phyloP scores from a whole-genome alignment of 2,888 invertebrate species.

The Falcaria lacertinaria region DNA sequence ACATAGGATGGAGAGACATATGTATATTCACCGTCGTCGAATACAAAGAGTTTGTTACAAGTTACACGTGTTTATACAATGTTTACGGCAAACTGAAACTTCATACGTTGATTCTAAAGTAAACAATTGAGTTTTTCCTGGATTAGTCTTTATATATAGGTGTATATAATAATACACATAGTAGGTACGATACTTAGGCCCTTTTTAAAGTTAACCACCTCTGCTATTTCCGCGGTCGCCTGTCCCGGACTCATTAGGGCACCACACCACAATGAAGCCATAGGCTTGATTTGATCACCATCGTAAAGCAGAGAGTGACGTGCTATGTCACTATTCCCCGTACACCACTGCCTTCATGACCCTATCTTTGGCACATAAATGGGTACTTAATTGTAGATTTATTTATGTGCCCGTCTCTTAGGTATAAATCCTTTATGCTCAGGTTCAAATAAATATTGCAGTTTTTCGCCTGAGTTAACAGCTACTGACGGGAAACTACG shows the following conservation, averaged over 20 bases:
- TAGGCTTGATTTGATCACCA: slow-evolving; percentile 8
- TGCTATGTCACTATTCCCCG: slow-evolving; percentile 3
- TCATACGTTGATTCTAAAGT: too few species aligned
- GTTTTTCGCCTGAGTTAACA: too few species aligned
- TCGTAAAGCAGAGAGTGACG: slow-evolving; percentile 8
- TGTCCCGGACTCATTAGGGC: slow-evolving; percentile 7
- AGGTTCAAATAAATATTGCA: neutral
- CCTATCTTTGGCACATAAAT: neutral
- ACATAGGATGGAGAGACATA: too few species aligned
- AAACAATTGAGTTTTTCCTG: too few species aligned
- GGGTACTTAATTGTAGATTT: neutral
- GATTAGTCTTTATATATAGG: too few species aligned
- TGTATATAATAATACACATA: too few species aligned
- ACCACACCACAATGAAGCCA: slow-evolving; percentile 3
- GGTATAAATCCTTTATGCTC: neutral
- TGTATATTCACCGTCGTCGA: too few species aligned
- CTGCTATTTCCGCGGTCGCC: slow-evolving; percentile 1
- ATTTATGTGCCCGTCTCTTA: neutral
- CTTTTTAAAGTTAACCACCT: neutral
- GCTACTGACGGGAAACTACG: too few species aligned
- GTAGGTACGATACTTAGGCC: neutral
- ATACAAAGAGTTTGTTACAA: too few species aligned
- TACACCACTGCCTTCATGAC: neutral
- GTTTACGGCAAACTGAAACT: too few species aligned
- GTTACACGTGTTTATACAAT: too few species aligned